Conservation (phyloP, 1,140 invertebrate genomes). For the Ruditapes philippinarum region DNA sequence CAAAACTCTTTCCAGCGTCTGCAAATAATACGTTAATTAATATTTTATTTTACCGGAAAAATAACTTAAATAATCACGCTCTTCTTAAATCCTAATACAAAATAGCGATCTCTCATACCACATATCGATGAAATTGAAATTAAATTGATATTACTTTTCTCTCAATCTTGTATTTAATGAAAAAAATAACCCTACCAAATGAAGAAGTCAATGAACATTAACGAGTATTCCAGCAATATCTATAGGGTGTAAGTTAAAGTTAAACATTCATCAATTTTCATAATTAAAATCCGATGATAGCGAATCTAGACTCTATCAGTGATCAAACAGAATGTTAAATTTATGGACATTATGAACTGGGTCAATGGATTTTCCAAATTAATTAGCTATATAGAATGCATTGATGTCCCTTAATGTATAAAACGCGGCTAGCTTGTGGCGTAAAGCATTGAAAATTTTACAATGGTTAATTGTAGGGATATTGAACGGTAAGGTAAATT, state of each 20-base stretch:
- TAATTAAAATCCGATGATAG: not conserved
- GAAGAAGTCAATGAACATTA: too few species aligned
- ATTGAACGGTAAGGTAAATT: constrained; percentile 15
- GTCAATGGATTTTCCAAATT: constrained; percentile 12
- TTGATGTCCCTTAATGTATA: not conserved
- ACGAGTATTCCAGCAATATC: too few species aligned
- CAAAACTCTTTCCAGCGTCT: constrained; percentile 84
- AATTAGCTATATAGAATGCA: constrained; percentile 2
- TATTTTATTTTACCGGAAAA: too few species aligned
- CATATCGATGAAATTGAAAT: too few species aligned
- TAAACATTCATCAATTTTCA: too few species aligned
- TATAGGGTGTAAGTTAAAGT: too few species aligned
- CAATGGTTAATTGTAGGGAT: constrained; percentile 24
- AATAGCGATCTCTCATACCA: too few species aligned
- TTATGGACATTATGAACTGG: not conserved
- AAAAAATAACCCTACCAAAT: too few species aligned
- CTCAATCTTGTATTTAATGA: too few species aligned
- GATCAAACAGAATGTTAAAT: not conserved
- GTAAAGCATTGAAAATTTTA: constrained; percentile 1
- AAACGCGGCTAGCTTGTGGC: not conserved
- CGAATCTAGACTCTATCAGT: not conserved
- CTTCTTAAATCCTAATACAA: too few species aligned
- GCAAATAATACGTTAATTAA: not conserved
- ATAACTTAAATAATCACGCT: too few species aligned
- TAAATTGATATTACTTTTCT: too few species aligned